Conservation (phyloP, 2,797 vertebrate genomes). For the Tauraco hartlaubi region DNA sequence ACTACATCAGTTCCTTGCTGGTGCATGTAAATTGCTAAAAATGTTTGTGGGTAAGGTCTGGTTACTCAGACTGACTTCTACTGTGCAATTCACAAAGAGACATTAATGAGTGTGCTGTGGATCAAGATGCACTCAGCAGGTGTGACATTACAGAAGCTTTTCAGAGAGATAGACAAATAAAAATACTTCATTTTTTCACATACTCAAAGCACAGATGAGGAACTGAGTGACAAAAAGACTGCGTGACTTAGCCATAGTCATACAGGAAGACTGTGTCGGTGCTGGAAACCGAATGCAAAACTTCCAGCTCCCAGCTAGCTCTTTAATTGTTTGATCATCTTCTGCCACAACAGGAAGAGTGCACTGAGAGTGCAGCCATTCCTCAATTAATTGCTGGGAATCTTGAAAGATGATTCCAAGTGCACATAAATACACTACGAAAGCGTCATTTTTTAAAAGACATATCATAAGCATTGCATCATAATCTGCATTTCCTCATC, state of each 20-base stretch:
- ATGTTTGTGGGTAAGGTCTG: not conserved
- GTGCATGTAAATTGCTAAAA: not conserved
- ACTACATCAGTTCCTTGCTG: not conserved
- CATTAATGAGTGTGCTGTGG: not conserved
- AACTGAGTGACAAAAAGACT: slow-evolving; percentile 16
- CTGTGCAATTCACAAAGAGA: not conserved
- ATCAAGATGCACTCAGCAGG: not conserved
- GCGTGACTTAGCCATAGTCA: not conserved
- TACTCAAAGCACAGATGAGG: slow-evolving; percentile 11
- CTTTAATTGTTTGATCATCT: not conserved
- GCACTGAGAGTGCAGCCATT: not conserved
- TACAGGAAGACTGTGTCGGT: slow-evolving; percentile 27
- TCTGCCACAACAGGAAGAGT: not conserved
- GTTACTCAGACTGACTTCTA: not conserved
- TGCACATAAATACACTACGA: not conserved
- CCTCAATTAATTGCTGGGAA: not conserved
- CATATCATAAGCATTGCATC: not conserved
- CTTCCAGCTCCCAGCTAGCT: not conserved
- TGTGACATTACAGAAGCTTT: not conserved
- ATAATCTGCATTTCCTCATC: not conserved
- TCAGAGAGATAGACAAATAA: not conserved
- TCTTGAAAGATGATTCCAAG: not conserved
- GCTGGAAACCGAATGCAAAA: slow-evolving; percentile 10
- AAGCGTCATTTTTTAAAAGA: not conserved
- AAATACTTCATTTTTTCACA: not conserved